phyloP scores from a whole-genome alignment of 2,888 invertebrate genomes.

The Ophion obscuratus region DNA sequence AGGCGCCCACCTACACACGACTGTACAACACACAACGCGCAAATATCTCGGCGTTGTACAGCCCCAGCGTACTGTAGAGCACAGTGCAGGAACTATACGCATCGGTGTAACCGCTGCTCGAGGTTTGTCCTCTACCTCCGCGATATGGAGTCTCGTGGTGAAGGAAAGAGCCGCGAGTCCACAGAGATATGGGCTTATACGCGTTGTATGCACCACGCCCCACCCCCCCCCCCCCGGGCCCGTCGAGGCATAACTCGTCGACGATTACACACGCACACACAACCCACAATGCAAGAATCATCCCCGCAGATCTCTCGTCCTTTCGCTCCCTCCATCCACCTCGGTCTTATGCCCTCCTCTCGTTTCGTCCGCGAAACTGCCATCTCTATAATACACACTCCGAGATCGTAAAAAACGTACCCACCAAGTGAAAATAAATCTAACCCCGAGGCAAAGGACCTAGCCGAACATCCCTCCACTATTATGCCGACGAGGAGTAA shows the following conservation, averaged over 20 bases:
- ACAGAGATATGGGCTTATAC: conserved; percentile 51
- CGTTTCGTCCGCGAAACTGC: conserved; percentile 57
- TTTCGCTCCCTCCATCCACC: conserved; percentile 16
- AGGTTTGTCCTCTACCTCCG: conserved; percentile 21
- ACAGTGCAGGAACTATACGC: conserved; percentile 28
- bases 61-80: conserved; percentile 39
- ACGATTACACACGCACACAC: background rate
- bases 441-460: conserved; percentile 72
- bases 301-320: conserved; percentile 10
- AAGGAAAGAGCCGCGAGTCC: conserved; percentile 41
- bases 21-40: conserved; percentile 42
- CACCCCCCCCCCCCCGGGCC: conserved; percentile 44
- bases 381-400: conserved; percentile 75
- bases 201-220: conserved; percentile 58
- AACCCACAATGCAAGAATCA: too few species aligned
- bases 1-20: conserved; percentile 48
- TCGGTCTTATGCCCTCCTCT: conserved; percentile 52
- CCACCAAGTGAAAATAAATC: conserved; percentile 83
- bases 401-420: conserved; percentile 79
- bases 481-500: conserved; percentile 70
- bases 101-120: conserved; percentile 27
- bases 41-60: conserved; percentile 48
- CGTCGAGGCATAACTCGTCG: conserved; percentile 26
- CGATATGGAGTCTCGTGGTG: conserved; percentile 17
- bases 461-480: conserved; percentile 68